Evolutionary conservation across 2,888 invertebrate species (phyloP), one percentile per base, ranked within the genome.

Genomic region (Ernsta delagoae): DNA sequence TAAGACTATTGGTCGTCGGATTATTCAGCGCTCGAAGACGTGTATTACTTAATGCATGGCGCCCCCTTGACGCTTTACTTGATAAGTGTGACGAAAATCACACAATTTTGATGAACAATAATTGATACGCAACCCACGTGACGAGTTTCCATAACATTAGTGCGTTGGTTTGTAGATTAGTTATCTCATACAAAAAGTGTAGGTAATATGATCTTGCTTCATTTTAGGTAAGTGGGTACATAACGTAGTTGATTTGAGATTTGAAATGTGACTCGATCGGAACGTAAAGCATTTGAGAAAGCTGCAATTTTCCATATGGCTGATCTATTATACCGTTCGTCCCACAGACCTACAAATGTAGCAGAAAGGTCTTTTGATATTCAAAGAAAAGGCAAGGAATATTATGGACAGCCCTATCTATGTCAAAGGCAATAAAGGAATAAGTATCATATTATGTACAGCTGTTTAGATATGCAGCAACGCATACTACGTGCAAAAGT

Each of bases 241-340:
- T 16, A 1, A 16, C 16, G 16, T 16, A 16, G 16, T 16, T 16
- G 16, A 16, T 16, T 16, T 16, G 16, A 16, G 16, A 16, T 16
- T 16, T 50, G 8, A 24, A 7, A 67, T 67, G 67, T 67, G 67
- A 67, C 67, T 54, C 60, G 67, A 61, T 60, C 45, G 24, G 12
- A 41, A 66, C 65, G 61, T 54, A 34, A 9, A 56, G 48, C 34
- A 62, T 65, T 62, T 45, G 54, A 68, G 67, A 68, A 68, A 68
- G 67, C 56, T 56, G 61, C 65, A 67, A 63, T 73, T 71, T 72
- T 70, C 70, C 73, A 71, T 72, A 72, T 63, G 73, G 71, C 71
- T 72, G 70, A 81, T 83, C 78, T 76, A 76, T 79, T 77, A 77
- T 80, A 78, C 77, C 75, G 77, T 79, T 80, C 74, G 82, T 78